Conservation (phyloP, 1,140 invertebrate species). For the Drosophila rufa region DNA sequence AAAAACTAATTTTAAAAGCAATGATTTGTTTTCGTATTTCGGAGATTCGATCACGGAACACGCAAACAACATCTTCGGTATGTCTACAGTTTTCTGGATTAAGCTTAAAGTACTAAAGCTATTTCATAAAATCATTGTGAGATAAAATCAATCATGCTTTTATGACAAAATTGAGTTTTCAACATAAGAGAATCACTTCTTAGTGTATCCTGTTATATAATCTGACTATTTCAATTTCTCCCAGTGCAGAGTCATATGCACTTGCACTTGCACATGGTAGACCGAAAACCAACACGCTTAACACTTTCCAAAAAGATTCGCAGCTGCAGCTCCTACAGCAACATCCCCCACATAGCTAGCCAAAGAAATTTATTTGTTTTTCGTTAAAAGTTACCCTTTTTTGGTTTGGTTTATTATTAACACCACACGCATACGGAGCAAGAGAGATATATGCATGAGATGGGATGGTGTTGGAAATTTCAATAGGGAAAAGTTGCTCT, state of each 20-base stretch:
- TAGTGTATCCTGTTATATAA: not conserved
- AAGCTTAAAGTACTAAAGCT: too few species aligned
- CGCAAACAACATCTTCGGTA: too few species aligned
- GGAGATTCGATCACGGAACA: too few species aligned
- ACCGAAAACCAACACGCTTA: conserved; percentile 66
- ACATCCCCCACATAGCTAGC: conserved; percentile 23
- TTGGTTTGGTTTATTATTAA: conserved; percentile 76
- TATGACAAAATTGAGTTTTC: too few species aligned
- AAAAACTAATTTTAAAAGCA: too few species aligned
- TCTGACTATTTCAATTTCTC: not conserved
- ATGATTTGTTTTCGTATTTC: too few species aligned
- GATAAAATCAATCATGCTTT: too few species aligned
- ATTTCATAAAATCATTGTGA: too few species aligned
- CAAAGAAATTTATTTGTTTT: conserved; percentile 69
- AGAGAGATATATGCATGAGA: not conserved
- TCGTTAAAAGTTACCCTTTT: conserved; percentile 60
- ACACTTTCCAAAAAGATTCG: conserved; percentile 73
- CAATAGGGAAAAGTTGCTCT: conserved; percentile 62
- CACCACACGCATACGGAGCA: conserved; percentile 37
- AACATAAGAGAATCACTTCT: too few species aligned
- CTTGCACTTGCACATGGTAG: conserved; percentile 34
- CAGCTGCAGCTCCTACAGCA: conserved; percentile 52
- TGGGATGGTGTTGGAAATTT: conserved; percentile 1
- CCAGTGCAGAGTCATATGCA: conserved; percentile 10
- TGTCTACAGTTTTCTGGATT: too few species aligned